Evolutionary conservation across 1,140 invertebrate species (phyloP).

Genomic region (Globodera ellingtonae): DNA sequence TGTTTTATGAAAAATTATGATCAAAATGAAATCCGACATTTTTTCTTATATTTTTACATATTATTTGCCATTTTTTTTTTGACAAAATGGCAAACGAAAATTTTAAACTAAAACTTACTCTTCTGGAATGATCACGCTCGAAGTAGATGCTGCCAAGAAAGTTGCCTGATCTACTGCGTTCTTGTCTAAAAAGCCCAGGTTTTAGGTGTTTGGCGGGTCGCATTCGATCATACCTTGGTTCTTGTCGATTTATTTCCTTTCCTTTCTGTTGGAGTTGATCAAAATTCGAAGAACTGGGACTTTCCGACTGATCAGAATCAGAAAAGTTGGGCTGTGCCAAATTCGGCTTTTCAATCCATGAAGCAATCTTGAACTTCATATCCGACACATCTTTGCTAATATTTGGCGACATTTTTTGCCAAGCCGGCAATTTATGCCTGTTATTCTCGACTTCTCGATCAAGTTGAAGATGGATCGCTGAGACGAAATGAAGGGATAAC

Average conservation of each 20-base stretch:
- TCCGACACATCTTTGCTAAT: background rate
- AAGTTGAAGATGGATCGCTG: background rate
- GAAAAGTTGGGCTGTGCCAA: background rate
- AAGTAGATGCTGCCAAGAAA: background rate
- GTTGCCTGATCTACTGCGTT: background rate
- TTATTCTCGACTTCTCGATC: background rate
- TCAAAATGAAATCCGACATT: no score
- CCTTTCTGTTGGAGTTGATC: no score
- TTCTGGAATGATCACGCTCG: background rate
- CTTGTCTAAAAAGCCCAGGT: background rate
- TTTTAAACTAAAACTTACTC: no score
- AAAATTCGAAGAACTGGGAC: no score
- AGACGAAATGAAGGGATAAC: background rate
- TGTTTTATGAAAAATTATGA: no score
- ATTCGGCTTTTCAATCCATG: background rate
- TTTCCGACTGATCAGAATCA: background rate
- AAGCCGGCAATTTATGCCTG: background rate
- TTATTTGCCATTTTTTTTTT: no score
- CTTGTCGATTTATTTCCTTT: no score
- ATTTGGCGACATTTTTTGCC: background rate
- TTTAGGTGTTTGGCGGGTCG: no score
- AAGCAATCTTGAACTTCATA: background rate
- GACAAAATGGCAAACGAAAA: no score
- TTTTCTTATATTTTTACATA: no score
- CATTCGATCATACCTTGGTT: no score